Evolutionary conservation across 1,140 invertebrate genomes (phyloP).

Genomic region (Tetragonula clypearis): DNA sequence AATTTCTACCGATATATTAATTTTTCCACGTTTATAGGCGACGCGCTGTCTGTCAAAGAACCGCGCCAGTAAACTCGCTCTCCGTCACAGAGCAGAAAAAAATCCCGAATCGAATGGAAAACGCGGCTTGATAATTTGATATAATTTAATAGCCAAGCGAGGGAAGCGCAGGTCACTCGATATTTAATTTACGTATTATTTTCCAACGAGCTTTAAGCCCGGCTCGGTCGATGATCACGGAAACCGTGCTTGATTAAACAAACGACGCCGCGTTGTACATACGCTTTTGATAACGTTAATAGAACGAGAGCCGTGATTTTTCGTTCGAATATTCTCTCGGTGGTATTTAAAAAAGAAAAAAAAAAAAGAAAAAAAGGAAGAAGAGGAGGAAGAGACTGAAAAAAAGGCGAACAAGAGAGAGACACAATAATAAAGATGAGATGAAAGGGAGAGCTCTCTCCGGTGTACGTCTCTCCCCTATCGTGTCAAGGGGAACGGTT

Average conservation of each 20-base stretch:
- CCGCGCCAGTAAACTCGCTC: too few relatives aligned
- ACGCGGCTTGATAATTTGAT: too few relatives aligned
- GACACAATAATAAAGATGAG: background rate
- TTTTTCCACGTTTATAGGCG: too few relatives aligned
- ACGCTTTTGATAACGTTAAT: background rate
- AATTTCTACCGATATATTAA: too few relatives aligned
- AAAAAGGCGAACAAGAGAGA: background rate
- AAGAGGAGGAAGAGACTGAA: background rate
- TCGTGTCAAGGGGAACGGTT: background rate
- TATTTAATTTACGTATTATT: background rate
- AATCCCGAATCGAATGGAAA: too few relatives aligned
- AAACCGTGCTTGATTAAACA: background rate
- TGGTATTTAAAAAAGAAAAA: background rate
- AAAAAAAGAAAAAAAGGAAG: too few relatives aligned
- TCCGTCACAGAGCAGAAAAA: too few relatives aligned
- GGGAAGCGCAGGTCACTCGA: background rate
- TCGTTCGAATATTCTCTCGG: background rate
- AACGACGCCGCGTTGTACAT: background rate
- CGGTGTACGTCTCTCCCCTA: too few relatives aligned
- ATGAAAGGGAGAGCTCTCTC: background rate
- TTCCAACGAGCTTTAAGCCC: background rate
- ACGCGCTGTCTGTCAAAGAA: too few relatives aligned
- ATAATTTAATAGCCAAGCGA: background rate
- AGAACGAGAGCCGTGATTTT: background rate
- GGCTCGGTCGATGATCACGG: background rate